These are phyloP conservation scores for Vidua chalybeata DNA, from an alignment of 2,113 vertebrate species.

Conservation along the genomic window DNA sequence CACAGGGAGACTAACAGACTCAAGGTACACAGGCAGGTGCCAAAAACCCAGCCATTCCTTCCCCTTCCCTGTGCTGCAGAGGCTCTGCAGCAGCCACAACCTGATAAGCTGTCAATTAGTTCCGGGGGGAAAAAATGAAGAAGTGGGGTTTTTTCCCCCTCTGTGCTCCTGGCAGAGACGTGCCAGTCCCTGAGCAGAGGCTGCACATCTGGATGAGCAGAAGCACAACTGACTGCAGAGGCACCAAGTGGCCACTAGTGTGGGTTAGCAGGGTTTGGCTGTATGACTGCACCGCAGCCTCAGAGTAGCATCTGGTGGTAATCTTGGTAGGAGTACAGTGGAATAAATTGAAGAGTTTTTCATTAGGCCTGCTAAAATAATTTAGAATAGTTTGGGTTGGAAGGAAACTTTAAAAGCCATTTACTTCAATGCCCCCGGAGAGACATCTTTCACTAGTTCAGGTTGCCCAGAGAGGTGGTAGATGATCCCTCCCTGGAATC, in stretches of 20 bases:
- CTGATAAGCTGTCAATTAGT: neutral
- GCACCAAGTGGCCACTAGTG: neutral
- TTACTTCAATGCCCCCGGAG: neutral
- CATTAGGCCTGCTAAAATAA: neutral
- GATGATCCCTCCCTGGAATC: neutral
- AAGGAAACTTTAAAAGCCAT: neutral
- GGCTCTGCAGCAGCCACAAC: neutral
- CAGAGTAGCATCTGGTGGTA: neutral
- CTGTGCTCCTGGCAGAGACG: neutral
- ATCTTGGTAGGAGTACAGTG: neutral
- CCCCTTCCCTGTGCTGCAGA: neutral
- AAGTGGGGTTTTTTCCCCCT: neutral
- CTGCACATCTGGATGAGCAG: neutral
- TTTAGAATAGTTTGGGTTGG: neutral
- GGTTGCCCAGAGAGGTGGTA: neutral
- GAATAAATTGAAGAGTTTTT: neutral
- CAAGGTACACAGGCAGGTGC: neutral
- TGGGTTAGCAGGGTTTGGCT: neutral
- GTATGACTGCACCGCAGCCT: neutral
- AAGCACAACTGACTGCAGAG: neutral
- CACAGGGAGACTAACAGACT: neutral
- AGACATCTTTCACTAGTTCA: neutral
- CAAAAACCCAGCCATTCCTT: accelerated
- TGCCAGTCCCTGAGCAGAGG: neutral
- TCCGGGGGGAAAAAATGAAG: accelerated